Conservation (phyloP, 1,140 invertebrate species). For the Drosophila arizonae region DNA sequence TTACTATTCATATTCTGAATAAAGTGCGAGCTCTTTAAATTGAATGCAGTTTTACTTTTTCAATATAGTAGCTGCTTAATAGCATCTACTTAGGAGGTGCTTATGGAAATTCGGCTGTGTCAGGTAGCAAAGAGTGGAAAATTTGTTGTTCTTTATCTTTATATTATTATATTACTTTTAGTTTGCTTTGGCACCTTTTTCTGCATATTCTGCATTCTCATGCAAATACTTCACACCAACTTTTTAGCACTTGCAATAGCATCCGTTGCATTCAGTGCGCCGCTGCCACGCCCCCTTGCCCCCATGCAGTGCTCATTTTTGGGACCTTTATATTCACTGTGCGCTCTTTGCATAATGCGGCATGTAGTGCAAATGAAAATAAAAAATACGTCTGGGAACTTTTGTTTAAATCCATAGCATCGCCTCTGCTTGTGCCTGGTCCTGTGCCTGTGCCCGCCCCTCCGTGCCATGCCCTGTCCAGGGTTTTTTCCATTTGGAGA, state of each 20-base stretch:
- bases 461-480: not conserved
- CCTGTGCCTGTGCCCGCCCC: no score
- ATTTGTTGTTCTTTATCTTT: slow-evolving; percentile 22
- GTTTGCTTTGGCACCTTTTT: slow-evolving; percentile 38
- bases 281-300: slow-evolving; percentile 7
- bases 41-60: no score
- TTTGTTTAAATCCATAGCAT: slow-evolving; percentile 66
- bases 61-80: not conserved
- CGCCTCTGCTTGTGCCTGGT: not conserved
- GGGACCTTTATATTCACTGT: not conserved
- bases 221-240: slow-evolving; percentile 77
- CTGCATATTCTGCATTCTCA: slow-evolving; percentile 60
- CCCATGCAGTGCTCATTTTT: slow-evolving; percentile 13
- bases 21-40: no score
- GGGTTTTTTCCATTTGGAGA: slow-evolving; percentile 17
- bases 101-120: slow-evolving; percentile 7
- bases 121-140: slow-evolving; percentile 12
- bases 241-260: slow-evolving; percentile 62
- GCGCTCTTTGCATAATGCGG: slow-evolving; percentile 57
- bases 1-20: no score
- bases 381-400: slow-evolving; percentile 68
- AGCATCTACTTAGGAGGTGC: not conserved
- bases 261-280: slow-evolving; percentile 57
- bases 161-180: slow-evolving; percentile 45
- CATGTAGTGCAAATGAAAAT: slow-evolving; percentile 49